A percentile compares a stretch with the other conserved stretches of the same genome.
Conservation (phyloP, 2,113 vertebrate genomes). For the Pangasianodon gigas region DNA sequence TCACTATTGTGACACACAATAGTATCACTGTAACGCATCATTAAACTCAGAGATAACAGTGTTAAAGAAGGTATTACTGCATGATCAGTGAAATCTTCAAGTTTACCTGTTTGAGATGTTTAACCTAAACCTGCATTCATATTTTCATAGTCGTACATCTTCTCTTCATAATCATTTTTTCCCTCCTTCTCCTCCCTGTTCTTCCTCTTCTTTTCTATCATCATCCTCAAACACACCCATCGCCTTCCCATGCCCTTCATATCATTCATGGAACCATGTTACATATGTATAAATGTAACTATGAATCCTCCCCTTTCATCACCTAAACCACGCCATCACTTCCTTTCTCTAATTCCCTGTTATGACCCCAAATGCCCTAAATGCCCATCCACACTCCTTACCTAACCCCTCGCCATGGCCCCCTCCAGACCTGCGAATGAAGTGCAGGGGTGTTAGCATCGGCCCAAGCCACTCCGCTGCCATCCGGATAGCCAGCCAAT, state of each 20-base stretch:
- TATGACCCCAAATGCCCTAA: background rate
- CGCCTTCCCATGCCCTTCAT: background rate
- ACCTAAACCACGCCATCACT: background rate
- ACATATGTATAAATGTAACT: conserved; percentile 27
- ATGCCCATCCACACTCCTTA: conserved; percentile 5
- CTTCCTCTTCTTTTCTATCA: conserved; percentile 17
- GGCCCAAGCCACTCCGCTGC: conserved; percentile 72
- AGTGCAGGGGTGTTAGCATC: conserved; percentile 69
- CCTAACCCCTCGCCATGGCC: background rate
- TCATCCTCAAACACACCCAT: background rate
- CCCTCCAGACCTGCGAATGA: conserved; percentile 78
- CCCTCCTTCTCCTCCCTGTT: conserved; percentile 26
- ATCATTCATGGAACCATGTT: conserved; percentile 18
- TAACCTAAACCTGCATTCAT: conserved; percentile 1
- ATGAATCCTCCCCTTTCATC: background rate
- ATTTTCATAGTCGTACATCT: background rate
- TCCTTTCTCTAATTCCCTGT: background rate
- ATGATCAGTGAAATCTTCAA: background rate
- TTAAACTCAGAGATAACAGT: background rate
- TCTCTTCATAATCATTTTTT: conserved; percentile 33
- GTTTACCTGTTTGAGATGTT: background rate
- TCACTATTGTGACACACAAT: background rate
- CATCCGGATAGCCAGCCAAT: conserved; percentile 74
- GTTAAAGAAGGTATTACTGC: background rate
- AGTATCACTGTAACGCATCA: background rate